Percentiles rank a stretch among this genome's conserved stretches.
Conservation (phyloP, 2,797 vertebrate species). For the Chloroceryle amazona region DNA sequence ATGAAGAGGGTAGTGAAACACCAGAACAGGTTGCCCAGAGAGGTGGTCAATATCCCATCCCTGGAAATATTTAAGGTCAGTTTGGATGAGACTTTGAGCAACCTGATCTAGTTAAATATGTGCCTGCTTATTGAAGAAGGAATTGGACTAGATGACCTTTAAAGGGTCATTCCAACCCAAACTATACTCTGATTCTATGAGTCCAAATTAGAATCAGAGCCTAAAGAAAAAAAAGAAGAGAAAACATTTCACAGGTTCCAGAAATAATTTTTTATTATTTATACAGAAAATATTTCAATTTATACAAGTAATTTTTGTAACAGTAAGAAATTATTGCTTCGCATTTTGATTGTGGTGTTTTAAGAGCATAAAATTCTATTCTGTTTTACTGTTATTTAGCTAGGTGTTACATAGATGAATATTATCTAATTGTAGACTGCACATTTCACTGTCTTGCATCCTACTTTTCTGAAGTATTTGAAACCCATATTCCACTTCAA, state of each 20-base stretch:
- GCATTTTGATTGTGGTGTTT: neutral
- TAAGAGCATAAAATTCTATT: neutral
- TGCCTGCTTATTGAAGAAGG: rapidly evolving
- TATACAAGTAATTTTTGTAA: neutral
- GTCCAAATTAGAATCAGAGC: neutral
- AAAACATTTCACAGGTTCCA: neutral
- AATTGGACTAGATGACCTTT: rapidly evolving
- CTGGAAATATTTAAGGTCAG: neutral
- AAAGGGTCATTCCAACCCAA: neutral
- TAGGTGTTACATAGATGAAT: neutral
- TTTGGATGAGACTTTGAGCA: rapidly evolving
- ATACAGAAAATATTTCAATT: neutral
- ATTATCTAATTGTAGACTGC: neutral
- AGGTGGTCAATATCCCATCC: neutral
- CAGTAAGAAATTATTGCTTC: neutral
- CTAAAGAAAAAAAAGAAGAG: neutral
- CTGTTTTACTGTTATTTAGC: neutral
- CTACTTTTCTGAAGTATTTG: neutral
- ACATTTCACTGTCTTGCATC: neutral
- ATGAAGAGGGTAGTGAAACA: rapidly evolving
- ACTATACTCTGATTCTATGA: rapidly evolving
- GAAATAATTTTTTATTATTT: neutral
- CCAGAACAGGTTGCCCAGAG: neutral
- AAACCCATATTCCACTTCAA: neutral
- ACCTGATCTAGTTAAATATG: neutral